Conservation (phyloP, 2,113 vertebrate species). For the Dicentrarchus labrax region DNA sequence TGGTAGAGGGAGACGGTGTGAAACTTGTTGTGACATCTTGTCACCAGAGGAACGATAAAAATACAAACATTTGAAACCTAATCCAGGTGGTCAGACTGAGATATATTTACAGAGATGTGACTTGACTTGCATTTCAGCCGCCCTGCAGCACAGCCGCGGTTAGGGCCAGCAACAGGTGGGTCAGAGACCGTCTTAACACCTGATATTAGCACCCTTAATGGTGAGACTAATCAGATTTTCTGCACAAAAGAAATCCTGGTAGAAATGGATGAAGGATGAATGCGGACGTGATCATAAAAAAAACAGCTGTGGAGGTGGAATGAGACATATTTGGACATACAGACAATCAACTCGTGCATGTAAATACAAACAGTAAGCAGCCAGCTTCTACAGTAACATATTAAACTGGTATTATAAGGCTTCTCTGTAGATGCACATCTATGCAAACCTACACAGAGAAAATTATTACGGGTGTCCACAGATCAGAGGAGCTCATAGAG, state of each 20-base stretch:
- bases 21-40: slow-evolving; percentile 42
- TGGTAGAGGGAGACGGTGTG: slow-evolving; percentile 16
- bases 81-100: slow-evolving; percentile 45
- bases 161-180: background rate
- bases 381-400: background rate
- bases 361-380: background rate
- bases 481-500: background rate
- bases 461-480: background rate
- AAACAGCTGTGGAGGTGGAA: background rate
- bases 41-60: slow-evolving; percentile 34
- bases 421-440: no score
- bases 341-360: background rate
- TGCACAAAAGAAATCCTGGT: background rate
- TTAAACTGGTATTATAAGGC: no score
- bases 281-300: background rate
- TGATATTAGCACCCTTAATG: background rate
- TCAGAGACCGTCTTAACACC: background rate
- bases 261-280: background rate
- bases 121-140: background rate
- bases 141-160: background rate
- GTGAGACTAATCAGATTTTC: background rate
- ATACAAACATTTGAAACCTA: slow-evolving; percentile 39
- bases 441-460: no score
- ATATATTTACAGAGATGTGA: slow-evolving; percentile 15
- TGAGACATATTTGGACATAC: background rate